Conservation (phyloP, 2,888 invertebrate species). For the Drosophila kanekoi region DNA sequence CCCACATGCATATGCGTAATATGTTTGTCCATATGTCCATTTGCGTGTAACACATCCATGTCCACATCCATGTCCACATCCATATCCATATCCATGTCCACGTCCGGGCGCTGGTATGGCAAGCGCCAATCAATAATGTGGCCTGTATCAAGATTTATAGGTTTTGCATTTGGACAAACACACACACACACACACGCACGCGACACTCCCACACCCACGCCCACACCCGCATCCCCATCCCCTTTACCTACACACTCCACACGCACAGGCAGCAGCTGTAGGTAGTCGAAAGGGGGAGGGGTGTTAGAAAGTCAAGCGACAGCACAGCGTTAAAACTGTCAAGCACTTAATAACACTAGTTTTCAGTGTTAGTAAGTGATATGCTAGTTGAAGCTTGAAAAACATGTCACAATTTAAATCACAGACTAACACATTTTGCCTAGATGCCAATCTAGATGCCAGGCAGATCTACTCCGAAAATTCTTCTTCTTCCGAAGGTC, state of each 20-base stretch:
- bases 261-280: constrained; percentile 38
- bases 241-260: constrained; percentile 3
- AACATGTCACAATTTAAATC: too few relatives aligned
- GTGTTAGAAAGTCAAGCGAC: constrained; percentile 14
- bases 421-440: too few relatives aligned
- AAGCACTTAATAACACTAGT: not conserved
- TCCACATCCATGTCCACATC: constrained; percentile 25
- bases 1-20: constrained; percentile 36
- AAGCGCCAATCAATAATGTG: constrained; percentile 84
- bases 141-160: constrained; percentile 85
- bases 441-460: too few relatives aligned
- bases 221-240: constrained; percentile 4
- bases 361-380: not conserved
- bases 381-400: too few relatives aligned
- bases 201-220: constrained; percentile 13
- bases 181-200: constrained; percentile 31
- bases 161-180: constrained; percentile 65
- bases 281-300: not conserved
- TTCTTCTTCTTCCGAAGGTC: too few relatives aligned
- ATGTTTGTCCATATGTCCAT: constrained; percentile 64
- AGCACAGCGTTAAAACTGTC: not conserved
- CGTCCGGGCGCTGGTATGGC: constrained; percentile 47
- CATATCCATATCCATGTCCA: constrained; percentile 26
- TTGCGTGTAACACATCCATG: constrained; percentile 56
- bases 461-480: too few relatives aligned